A percentile compares a stretch with the other conserved stretches of the same genome.
These are phyloP conservation scores for Lepidurus packardi DNA, from an alignment of 1,140 invertebrate genomes.

Conservation along the genomic window DNA sequence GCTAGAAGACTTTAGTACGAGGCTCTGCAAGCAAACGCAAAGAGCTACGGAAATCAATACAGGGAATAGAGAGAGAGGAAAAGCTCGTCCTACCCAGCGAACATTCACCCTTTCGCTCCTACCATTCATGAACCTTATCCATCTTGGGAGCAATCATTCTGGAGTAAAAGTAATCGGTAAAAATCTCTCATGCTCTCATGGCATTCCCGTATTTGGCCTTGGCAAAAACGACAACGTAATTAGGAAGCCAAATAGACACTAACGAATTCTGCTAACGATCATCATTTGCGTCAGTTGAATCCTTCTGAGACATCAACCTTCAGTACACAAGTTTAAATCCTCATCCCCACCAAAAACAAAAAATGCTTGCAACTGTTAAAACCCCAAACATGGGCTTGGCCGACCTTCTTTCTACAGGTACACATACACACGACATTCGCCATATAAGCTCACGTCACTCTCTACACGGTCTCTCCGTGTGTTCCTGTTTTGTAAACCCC, in stretches of 20 bases:
- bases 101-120: neutral
- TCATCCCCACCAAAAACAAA: too few relatives aligned
- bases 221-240: neutral
- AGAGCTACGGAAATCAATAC: neutral
- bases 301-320: too few relatives aligned
- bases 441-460: conserved; percentile 2
- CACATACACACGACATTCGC: neutral
- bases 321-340: too few relatives aligned
- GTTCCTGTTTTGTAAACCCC: neutral
- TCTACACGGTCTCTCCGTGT: neutral
- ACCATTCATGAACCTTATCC: neutral
- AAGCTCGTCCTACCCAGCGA: neutral
- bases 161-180: neutral
- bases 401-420: neutral
- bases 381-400: too few relatives aligned
- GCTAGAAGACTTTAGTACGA: too few relatives aligned
- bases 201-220: neutral
- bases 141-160: neutral
- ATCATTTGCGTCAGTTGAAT: neutral
- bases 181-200: neutral
- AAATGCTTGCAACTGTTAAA: too few relatives aligned
- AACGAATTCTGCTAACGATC: neutral
- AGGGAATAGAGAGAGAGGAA: neutral
- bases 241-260: neutral
- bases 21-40: too few relatives aligned